Evolutionary conservation across 1,140 invertebrate genomes (phyloP).

Genomic region (Limonius californicus): DNA sequence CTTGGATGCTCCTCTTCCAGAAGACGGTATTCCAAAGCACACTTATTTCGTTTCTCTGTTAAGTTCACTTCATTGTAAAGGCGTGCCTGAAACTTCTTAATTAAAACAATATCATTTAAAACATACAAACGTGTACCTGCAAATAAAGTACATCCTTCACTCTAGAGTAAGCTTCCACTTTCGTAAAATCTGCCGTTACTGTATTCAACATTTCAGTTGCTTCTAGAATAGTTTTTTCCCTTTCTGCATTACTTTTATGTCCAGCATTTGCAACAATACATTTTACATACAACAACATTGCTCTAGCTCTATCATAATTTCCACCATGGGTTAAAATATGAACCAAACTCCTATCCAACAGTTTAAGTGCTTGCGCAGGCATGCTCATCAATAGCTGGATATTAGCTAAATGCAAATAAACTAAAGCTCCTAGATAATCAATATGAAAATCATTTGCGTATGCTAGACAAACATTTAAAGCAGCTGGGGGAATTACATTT

Average conservation of each 20-base stretch:
- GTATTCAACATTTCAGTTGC: conserved; percentile 62
- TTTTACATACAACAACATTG: conserved; percentile 60
- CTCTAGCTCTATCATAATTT: conserved; percentile 73
- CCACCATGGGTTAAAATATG: conserved; percentile 74
- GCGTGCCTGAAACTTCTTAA: conserved; percentile 53
- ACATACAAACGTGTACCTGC: conserved; percentile 49
- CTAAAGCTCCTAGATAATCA: conserved; percentile 67
- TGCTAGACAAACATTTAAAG: conserved; percentile 67
- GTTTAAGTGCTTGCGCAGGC: conserved; percentile 65
- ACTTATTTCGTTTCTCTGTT: conserved; percentile 64
- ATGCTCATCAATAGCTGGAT: conserved; percentile 68
- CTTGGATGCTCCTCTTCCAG: conserved; percentile 61
- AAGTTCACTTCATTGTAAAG: conserved; percentile 65
- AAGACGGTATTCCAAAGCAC: conserved; percentile 66
- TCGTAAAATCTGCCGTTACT: conserved; percentile 64
- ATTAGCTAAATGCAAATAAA: conserved; percentile 76
- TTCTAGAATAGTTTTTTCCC: conserved; percentile 55
- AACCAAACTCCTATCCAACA: conserved; percentile 65
- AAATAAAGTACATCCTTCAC: conserved; percentile 69
- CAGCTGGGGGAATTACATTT: conserved; percentile 48
- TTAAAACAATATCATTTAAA: conserved; percentile 15
- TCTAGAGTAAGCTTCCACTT: conserved; percentile 68
- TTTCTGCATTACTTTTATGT: conserved; percentile 45
- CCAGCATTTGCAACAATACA: conserved; percentile 62
- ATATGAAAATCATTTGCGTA: conserved; percentile 69